These are phyloP conservation scores for Thripadectes ignobilis DNA, from an alignment of 2,797 vertebrate species.

Conservation along the genomic window DNA sequence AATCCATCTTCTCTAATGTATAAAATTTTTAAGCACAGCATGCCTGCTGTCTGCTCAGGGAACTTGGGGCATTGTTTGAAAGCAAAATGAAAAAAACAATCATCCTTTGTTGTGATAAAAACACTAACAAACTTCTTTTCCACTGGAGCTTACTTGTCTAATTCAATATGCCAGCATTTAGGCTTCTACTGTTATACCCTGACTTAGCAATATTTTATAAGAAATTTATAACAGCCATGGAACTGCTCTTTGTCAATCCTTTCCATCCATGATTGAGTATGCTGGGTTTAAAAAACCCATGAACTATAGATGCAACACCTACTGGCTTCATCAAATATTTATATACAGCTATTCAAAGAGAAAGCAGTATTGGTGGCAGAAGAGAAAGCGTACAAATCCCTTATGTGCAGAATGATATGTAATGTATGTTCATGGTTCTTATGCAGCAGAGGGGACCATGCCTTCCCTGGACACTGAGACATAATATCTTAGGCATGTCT, in stretches of 20 bases:
- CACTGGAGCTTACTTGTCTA: neutral
- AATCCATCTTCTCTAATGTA: neutral
- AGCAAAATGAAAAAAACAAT: neutral
- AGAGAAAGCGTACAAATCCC: neutral
- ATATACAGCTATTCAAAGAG: neutral
- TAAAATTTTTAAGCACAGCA: neutral
- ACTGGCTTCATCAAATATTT: neutral
- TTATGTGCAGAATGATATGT: neutral
- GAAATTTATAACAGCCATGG: neutral
- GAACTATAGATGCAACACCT: neutral
- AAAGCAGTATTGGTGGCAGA: neutral
- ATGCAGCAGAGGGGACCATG: neutral
- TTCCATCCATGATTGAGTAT: neutral
- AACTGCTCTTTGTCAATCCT: neutral
- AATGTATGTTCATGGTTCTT: neutral
- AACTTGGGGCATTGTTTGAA: neutral
- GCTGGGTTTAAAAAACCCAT: neutral
- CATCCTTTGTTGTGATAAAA: neutral
- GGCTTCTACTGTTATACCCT: neutral
- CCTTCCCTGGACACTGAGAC: neutral
- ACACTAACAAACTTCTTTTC: neutral
- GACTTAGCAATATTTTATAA: neutral
- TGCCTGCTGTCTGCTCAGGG: neutral
- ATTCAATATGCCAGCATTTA: neutral
- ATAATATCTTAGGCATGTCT: neutral